A percentile compares a stretch with the other conserved stretches of the same genome.
Conservation (phyloP, 2,797 vertebrate species). For the Peromyscus aztecus region DNA sequence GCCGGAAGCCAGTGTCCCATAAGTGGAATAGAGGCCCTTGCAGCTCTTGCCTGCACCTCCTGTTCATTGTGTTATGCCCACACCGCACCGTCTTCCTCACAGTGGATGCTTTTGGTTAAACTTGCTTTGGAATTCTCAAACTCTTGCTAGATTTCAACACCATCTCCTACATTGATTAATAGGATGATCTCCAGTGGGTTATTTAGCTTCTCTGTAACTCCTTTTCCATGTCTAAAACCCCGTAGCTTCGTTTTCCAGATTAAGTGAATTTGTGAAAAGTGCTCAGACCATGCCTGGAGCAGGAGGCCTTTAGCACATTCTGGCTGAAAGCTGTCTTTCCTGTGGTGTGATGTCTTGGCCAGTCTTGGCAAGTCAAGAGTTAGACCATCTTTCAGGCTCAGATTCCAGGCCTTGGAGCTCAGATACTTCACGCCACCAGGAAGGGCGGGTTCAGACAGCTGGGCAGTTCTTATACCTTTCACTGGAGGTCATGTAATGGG, state of each 20-base stretch:
- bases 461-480: neutral
- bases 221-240: neutral
- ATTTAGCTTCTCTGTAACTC: neutral
- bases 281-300: neutral
- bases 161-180: neutral
- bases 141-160: neutral
- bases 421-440: neutral
- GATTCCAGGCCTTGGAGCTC: neutral
- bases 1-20: neutral
- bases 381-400: neutral
- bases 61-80: no score
- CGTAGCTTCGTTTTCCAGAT: neutral
- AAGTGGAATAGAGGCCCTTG: neutral
- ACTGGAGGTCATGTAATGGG: neutral
- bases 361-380: neutral
- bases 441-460: neutral
- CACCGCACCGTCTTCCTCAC: neutral
- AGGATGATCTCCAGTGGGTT: neutral
- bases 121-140: neutral
- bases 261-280: neutral
- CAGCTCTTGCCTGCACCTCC: neutral
- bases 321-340: neutral
- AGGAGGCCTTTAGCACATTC: neutral
- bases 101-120: neutral
- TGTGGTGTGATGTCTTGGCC: neutral